Conservation (phyloP, 2,113 vertebrate species). For the Rhinogobius similis region DNA sequence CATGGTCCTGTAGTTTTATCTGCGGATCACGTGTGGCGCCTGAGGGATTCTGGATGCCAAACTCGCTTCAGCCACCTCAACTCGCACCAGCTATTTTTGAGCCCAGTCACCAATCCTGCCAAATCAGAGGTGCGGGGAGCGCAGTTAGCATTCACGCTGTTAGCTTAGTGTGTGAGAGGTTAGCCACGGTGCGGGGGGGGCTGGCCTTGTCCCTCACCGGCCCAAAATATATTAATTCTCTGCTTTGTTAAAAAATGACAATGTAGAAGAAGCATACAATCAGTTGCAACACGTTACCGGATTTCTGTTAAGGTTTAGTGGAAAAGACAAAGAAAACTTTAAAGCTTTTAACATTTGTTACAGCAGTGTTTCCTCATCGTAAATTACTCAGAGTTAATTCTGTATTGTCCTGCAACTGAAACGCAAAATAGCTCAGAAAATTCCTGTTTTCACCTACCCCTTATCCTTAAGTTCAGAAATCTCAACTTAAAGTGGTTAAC, state of each 20-base stretch:
- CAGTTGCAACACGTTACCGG: too few species aligned
- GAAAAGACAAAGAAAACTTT: too few species aligned
- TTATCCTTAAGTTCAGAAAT: too few species aligned
- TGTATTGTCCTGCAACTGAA: too few species aligned
- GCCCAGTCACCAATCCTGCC: not conserved
- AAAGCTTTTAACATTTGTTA: too few species aligned
- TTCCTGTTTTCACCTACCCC: too few species aligned
- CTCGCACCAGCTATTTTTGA: not conserved
- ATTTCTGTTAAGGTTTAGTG: too few species aligned
- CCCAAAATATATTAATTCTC: constrained; percentile 47
- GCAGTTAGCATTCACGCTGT: not conserved
- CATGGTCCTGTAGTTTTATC: not conserved
- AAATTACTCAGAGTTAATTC: too few species aligned
- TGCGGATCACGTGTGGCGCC: constrained; percentile 18
- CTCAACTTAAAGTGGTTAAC: too few species aligned
- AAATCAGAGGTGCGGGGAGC: not conserved
- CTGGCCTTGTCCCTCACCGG: too few species aligned
- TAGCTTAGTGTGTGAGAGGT: constrained; percentile 8
- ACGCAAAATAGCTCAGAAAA: too few species aligned
- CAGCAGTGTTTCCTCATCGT: too few species aligned
- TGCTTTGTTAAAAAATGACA: constrained; percentile 40
- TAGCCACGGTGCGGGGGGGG: constrained; percentile 30
- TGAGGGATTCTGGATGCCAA: not conserved
- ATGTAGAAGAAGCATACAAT: constrained; percentile 2
- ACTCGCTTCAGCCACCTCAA: not conserved